Conservation (phyloP, 2,888 invertebrate species). For the Anaspis maculata region DNA sequence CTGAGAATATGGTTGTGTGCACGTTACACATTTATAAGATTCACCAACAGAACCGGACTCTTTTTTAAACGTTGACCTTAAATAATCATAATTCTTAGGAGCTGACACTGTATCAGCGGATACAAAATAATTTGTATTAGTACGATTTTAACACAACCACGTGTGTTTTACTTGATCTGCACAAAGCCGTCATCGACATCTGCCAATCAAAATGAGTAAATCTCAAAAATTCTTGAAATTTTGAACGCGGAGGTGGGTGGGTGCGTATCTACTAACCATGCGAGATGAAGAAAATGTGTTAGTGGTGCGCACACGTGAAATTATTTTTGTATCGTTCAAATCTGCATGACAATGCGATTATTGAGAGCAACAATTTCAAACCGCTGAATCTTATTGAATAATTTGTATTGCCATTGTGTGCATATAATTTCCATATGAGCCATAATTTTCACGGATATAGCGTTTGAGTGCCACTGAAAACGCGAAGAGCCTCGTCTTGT, state of each 20-base stretch:
- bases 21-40: constrained; percentile 10
- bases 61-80: constrained; percentile 12
- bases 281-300: too few species aligned
- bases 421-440: not conserved
- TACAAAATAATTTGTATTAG: constrained; percentile 7
- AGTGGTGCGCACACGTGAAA: too few species aligned
- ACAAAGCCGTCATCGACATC: too few species aligned
- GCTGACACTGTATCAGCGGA: constrained; percentile 10
- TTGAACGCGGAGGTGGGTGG: too few species aligned
- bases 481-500: not conserved
- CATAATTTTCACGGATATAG: not conserved
- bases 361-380: not conserved
- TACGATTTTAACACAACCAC: not conserved
- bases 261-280: too few species aligned
- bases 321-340: too few species aligned
- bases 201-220: too few species aligned
- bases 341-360: not conserved
- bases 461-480: constrained; percentile 10
- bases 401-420: too few species aligned
- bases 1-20: constrained; percentile 6
- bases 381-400: too few species aligned
- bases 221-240: too few species aligned
- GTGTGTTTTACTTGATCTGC: constrained; percentile 1
- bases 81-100: constrained; percentile 5
- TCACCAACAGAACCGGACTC: constrained; percentile 9